A percentile compares a stretch with the other conserved stretches of the same genome.
phyloP scores from a whole-genome alignment of 92 coral and sea anemone genomes.

The Phenganax subtilis region DNA sequence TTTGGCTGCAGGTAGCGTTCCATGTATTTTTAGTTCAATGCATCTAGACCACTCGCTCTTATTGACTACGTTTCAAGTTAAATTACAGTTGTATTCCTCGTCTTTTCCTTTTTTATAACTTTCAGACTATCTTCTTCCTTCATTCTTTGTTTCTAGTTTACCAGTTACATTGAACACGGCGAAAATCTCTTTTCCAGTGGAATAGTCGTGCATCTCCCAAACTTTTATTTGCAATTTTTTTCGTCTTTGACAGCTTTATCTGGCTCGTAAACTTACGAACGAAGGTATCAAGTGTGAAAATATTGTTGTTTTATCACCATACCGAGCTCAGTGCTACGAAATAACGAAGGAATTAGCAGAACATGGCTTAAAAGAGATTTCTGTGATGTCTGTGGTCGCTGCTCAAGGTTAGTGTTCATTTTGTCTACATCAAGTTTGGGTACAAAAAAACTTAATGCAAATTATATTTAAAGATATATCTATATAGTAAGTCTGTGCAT shows the following conservation, averaged over 20 bases:
- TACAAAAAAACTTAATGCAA: background rate
- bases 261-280: background rate
- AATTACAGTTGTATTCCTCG: too few relatives aligned
- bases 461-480: too few relatives aligned
- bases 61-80: too few relatives aligned
- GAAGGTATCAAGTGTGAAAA: background rate
- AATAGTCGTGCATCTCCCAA: background rate
- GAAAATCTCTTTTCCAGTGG: background rate
- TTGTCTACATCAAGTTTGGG: background rate
- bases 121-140: too few relatives aligned
- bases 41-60: too few relatives aligned
- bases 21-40: too few relatives aligned
- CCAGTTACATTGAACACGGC: too few relatives aligned
- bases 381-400: conserved; percentile 13
- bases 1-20: too few relatives aligned
- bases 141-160: too few relatives aligned
- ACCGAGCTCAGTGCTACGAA: conserved; percentile 24
- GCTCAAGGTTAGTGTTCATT: conserved; percentile 13
- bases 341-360: conserved; percentile 5
- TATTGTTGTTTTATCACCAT: conserved; percentile 11
- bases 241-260: background rate
- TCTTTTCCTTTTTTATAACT: too few relatives aligned
- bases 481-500: too few relatives aligned
- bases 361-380: conserved; percentile 9
- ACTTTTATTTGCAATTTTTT: background rate